Percentiles rank a stretch among this genome's conserved stretches.
phyloP scores from a whole-genome alignment of 2,797 vertebrate species.

The Tragopan temminckii region DNA sequence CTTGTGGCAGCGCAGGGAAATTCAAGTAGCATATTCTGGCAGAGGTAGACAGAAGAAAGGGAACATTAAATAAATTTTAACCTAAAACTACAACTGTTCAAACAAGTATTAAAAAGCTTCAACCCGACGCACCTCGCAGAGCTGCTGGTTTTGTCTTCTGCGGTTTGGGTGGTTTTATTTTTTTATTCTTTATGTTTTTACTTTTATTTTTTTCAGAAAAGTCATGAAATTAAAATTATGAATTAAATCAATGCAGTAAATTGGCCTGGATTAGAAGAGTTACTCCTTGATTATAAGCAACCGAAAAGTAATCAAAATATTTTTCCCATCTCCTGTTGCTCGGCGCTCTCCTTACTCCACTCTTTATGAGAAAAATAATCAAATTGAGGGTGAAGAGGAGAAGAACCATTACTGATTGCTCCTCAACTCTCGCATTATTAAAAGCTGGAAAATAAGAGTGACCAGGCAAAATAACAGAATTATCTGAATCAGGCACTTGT shows the following conservation, averaged over 20 bases:
- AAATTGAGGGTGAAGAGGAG: slow-evolving; percentile 54
- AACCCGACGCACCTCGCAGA: not conserved
- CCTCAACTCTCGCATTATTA: slow-evolving; percentile 22
- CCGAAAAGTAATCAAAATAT: slow-evolving; percentile 66
- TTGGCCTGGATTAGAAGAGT: slow-evolving; percentile 48
- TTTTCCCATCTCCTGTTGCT: slow-evolving; percentile 56
- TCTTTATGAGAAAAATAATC: slow-evolving; percentile 55
- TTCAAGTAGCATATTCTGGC: not conserved
- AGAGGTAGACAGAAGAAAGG: not conserved
- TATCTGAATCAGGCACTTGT: slow-evolving; percentile 27
- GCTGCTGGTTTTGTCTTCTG: not conserved
- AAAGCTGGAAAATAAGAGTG: slow-evolving; percentile 57
- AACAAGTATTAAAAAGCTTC: not conserved
- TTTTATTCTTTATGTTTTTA: no score
- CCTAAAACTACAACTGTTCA: not conserved
- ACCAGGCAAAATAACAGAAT: slow-evolving; percentile 27
- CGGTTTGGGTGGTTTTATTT: no score
- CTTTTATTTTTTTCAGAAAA: not conserved
- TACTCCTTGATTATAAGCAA: slow-evolving; percentile 57
- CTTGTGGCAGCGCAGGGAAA: slow-evolving; percentile 4
- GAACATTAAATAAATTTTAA: slow-evolving; percentile 43
- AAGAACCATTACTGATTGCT: slow-evolving; percentile 40
- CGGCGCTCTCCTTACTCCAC: not conserved
- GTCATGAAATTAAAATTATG: slow-evolving; percentile 45
- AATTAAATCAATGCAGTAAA: slow-evolving; percentile 58